These are phyloP conservation scores for Drosophila ezoana DNA, from an alignment of 2,888 invertebrate genomes.

Conservation along the genomic window DNA sequence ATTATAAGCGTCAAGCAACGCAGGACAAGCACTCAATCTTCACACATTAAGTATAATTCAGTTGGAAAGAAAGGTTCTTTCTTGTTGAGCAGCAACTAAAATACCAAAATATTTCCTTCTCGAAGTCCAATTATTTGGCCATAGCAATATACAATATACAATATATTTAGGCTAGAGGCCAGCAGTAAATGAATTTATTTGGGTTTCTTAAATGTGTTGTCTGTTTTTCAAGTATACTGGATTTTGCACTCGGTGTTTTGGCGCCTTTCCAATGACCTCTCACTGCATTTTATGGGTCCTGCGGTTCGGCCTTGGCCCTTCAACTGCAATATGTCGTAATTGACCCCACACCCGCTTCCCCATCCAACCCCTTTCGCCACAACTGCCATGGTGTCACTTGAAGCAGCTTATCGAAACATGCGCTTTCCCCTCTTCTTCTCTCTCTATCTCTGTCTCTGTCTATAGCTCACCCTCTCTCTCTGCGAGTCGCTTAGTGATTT, in stretches of 20 bases:
- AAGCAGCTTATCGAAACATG: conserved; percentile 14
- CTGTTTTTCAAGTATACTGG: too few species aligned
- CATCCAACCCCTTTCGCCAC: neutral
- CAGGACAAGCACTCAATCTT: too few species aligned
- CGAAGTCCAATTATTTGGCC: too few species aligned
- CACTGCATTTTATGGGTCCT: conserved; percentile 6
- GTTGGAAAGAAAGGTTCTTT: too few species aligned
- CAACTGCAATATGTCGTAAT: conserved; percentile 11
- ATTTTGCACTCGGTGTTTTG: too few species aligned
- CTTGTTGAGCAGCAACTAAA: too few species aligned
- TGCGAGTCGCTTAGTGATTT: conserved; percentile 6
- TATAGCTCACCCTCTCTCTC: neutral
- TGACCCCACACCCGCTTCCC: neutral
- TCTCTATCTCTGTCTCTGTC: neutral
- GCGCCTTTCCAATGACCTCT: conserved; percentile 3
- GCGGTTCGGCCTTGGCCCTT: conserved; percentile 44
- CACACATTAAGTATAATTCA: too few species aligned
- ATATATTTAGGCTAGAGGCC: too few species aligned
- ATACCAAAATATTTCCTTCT: too few species aligned
- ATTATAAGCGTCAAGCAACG: too few species aligned
- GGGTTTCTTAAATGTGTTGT: neutral
- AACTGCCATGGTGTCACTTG: conserved; percentile 1
- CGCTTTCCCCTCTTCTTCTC: neutral
- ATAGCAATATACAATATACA: too few species aligned
- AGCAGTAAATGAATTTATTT: neutral